phyloP scores from a whole-genome alignment of 2,113 vertebrate genomes.

The Ceyx margarethae region DNA sequence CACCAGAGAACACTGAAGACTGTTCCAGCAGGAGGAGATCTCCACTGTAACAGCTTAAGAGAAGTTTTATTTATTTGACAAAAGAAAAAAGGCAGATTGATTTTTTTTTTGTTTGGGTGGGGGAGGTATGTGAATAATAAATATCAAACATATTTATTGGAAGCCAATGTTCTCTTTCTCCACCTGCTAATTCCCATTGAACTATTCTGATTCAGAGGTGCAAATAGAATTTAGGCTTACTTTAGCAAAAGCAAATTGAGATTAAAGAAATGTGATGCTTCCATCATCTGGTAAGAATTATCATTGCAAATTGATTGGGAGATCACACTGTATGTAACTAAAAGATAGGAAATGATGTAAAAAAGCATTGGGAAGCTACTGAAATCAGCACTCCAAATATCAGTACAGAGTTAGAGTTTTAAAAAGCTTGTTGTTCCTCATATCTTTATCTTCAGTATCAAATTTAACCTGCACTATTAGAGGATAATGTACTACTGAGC shows the following conservation, averaged over 20 bases:
- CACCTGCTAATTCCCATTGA: not conserved
- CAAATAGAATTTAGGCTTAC: not conserved
- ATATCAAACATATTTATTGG: not conserved
- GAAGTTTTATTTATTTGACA: not conserved
- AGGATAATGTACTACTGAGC: not conserved
- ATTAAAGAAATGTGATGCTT: not conserved
- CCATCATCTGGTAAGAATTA: conserved; percentile 6
- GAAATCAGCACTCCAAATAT: not conserved
- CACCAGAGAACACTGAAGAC: not conserved
- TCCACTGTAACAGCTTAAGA: not conserved
- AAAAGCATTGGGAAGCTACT: not conserved
- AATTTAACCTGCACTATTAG: not conserved
- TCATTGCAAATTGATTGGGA: not conserved
- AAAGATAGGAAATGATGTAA: not conserved
- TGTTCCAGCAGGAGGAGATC: not conserved
- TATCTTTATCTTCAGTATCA: not conserved
- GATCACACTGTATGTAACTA: not conserved
- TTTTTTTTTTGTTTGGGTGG: not conserved
- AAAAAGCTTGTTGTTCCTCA: not conserved
- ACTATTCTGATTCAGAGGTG: not conserved
- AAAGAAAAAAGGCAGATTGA: not conserved
- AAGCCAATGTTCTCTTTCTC: not conserved
- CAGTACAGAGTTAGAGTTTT: not conserved
- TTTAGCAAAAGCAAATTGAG: not conserved
- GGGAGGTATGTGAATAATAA: not conserved